Conservation (phyloP, 1,140 invertebrate genomes). For the Trachymyrmex cornetzi region DNA sequence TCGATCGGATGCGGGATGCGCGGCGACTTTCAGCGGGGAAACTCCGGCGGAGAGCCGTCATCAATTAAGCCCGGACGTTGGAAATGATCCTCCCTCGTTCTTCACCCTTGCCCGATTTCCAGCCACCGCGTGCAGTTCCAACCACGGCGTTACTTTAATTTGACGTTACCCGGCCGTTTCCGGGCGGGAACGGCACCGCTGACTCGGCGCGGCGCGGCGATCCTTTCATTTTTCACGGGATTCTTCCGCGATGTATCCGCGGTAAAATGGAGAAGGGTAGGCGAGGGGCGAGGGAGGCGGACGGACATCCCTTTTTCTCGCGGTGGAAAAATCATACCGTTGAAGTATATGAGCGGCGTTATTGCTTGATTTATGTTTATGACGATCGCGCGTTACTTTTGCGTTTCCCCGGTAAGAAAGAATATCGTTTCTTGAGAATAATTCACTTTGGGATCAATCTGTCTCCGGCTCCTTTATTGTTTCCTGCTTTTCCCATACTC, state of each 20-base stretch:
- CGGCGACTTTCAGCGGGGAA: neutral
- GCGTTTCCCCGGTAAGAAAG: neutral
- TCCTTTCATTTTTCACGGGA: conserved; percentile 46
- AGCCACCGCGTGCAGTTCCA: neutral
- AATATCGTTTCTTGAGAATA: neutral
- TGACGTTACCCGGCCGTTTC: conserved; percentile 11
- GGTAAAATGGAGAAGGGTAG: neutral
- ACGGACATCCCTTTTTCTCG: neutral
- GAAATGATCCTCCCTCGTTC: conserved; percentile 27
- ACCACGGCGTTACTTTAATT: conserved; percentile 34
- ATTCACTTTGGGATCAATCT: conserved; percentile 16
- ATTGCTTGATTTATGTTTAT: conserved; percentile 54
- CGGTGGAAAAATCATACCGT: conserved; percentile 11
- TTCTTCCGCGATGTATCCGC: conserved; percentile 12
- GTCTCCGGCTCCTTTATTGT: neutral
- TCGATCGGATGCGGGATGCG: conserved; percentile 20
- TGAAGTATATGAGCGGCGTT: conserved; percentile 19
- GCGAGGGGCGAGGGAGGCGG: too few species aligned
- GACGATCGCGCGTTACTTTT: neutral
- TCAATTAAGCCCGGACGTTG: conserved; percentile 45
- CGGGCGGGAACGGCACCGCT: neutral
- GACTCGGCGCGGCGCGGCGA: conserved; percentile 16
- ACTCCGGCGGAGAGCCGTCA: neutral
- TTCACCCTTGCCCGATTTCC: neutral
- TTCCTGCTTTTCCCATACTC: neutral